Conservation (phyloP, 2,888 invertebrate species). For the Hecatera dysodea region DNA sequence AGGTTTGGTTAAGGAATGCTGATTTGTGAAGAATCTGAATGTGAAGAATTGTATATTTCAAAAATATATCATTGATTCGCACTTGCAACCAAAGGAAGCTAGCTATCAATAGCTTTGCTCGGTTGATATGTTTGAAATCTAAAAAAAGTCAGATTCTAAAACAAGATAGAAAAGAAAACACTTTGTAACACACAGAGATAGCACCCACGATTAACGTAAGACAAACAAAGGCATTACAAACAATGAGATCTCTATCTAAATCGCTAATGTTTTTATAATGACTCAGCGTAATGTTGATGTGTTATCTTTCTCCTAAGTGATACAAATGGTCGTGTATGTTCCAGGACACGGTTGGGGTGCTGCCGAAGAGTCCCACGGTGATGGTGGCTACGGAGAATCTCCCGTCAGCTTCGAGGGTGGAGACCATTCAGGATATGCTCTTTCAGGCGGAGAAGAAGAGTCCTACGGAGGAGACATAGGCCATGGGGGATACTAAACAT, state of each 20-base stretch:
- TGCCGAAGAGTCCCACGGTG: constrained; percentile 82
- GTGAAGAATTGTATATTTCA: too few relatives aligned
- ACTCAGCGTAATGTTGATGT: constrained; percentile 20
- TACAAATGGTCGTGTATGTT: constrained; percentile 53
- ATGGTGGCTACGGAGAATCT: constrained; percentile 79
- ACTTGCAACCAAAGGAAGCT: neutral
- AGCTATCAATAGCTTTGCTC: neutral
- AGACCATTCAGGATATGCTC: constrained; percentile 80
- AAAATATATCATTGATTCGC: neutral
- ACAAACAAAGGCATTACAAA: constrained; percentile 44
- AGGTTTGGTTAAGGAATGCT: neutral
- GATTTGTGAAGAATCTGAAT: too few relatives aligned
- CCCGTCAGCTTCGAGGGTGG: constrained; percentile 86
- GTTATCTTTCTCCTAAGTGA: constrained; percentile 34
- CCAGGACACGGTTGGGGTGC: constrained; percentile 86
- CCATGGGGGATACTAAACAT: constrained; percentile 73
- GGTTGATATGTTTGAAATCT: neutral
- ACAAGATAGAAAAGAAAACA: constrained; percentile 32
- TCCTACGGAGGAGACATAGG: constrained; percentile 68
- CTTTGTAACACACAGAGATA: constrained; percentile 13
- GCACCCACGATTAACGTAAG: constrained; percentile 20
- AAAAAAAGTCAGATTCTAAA: neutral
- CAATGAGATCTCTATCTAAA: constrained; percentile 33
- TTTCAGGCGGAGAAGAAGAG: constrained; percentile 76
- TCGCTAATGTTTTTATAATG: constrained; percentile 45